Evolutionary conservation across 2,797 vertebrate species (phyloP).

Genomic region (Kryptopterus vitreolus): DNA sequence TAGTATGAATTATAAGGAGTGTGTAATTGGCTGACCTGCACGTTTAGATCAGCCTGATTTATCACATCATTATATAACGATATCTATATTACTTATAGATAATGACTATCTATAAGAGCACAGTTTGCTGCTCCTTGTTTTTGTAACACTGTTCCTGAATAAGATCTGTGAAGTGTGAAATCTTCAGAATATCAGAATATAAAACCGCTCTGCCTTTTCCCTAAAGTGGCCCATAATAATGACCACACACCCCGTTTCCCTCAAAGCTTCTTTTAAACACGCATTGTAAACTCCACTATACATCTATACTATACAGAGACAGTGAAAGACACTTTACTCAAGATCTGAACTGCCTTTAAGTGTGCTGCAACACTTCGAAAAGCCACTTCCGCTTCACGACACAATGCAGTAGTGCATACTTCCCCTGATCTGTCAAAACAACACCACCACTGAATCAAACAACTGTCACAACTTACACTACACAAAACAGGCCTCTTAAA

Average conservation of each 20-base stretch:
- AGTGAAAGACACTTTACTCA: conserved; percentile 4
- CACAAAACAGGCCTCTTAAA: neutral
- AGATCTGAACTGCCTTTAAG: conserved; percentile 45
- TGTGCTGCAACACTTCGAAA: conserved; percentile 39
- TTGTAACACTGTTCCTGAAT: too few relatives aligned
- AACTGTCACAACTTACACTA: neutral
- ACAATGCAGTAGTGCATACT: conserved; percentile 23
- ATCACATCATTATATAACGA: neutral
- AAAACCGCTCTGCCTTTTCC: too few relatives aligned
- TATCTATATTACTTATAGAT: too few relatives aligned
- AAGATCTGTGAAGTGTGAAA: too few relatives aligned
- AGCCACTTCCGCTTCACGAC: conserved; percentile 54
- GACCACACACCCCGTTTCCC: too few relatives aligned
- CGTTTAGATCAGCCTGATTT: neutral
- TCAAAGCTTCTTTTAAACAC: too few relatives aligned
- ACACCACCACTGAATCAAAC: conserved; percentile 8
- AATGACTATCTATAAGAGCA: too few relatives aligned
- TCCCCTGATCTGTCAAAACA: conserved; percentile 41
- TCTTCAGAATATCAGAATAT: too few relatives aligned
- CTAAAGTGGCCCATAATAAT: too few relatives aligned
- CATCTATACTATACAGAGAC: too few relatives aligned
- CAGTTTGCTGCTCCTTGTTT: too few relatives aligned
- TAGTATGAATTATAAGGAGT: neutral
- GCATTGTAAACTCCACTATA: too few relatives aligned
- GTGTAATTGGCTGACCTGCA: neutral